Evolutionary conservation across 2,888 invertebrate genomes (phyloP).

Genomic region (Cephalotes varians): DNA sequence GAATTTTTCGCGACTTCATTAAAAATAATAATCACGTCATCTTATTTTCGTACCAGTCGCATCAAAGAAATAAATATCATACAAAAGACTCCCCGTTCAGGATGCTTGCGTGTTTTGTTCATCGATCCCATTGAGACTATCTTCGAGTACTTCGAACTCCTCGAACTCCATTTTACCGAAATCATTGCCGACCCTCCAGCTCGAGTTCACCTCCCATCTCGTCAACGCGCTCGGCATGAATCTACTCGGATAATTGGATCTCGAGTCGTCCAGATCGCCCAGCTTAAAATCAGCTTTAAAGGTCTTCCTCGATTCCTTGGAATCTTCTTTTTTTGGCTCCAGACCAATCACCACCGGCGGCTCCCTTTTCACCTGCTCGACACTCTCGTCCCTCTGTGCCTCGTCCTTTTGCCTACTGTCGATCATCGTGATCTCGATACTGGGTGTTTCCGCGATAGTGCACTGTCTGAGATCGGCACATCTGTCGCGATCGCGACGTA

Average conservation of each 20-base stretch:
- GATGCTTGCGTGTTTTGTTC: constrained; percentile 65
- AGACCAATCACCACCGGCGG: constrained; percentile 86
- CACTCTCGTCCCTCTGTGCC: constrained; percentile 87
- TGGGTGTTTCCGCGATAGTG: constrained; percentile 82
- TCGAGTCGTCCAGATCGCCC: constrained; percentile 79
- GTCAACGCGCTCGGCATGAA: constrained; percentile 79
- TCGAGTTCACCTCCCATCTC: constrained; percentile 85
- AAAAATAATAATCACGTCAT: constrained; percentile 12
- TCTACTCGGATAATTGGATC: constrained; percentile 73
- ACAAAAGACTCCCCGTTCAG: constrained; percentile 35
- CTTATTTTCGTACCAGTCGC: background rate
- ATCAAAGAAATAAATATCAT: constrained; percentile 18
- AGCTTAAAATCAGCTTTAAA: constrained; percentile 83
- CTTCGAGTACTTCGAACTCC: constrained; percentile 91
- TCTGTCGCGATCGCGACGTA: constrained; percentile 56
- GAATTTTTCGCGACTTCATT: background rate
- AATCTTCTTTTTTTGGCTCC: constrained; percentile 85
- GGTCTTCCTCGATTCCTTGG: constrained; percentile 78
- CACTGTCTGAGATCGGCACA: constrained; percentile 73
- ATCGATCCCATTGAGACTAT: constrained; percentile 86
- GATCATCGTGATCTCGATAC: constrained; percentile 82
- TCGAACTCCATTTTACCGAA: constrained; percentile 95
- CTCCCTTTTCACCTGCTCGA: constrained; percentile 83
- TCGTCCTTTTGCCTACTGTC: constrained; percentile 81
- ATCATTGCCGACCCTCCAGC: constrained; percentile 88